These are phyloP conservation scores for Sycobia sp. DNA, from an alignment of 1,140 invertebrate genomes.

Conservation along the genomic window DNA sequence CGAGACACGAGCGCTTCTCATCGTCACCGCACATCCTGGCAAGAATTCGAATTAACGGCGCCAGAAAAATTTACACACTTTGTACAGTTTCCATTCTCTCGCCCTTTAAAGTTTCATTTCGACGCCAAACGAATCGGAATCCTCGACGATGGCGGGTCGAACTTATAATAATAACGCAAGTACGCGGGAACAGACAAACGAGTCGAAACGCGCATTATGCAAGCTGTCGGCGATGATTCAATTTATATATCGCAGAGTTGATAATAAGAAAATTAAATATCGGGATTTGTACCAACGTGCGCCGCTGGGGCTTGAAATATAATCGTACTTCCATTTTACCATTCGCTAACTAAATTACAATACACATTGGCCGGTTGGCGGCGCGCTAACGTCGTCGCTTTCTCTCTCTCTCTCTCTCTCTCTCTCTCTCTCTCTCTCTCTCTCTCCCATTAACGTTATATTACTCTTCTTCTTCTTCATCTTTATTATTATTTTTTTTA, in stretches of 20 bases:
- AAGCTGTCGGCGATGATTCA: constrained; percentile 12
- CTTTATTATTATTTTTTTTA: constrained; percentile 27
- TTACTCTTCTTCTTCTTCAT: constrained; percentile 29
- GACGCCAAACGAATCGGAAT: no score
- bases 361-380: constrained; percentile 39
- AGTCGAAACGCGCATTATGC: background rate
- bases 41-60: no score
- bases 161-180: background rate
- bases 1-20: no score
- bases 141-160: no score
- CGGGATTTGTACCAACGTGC: constrained; percentile 47
- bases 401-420: constrained; percentile 12
- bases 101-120: no score
- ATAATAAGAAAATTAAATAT: constrained; percentile 32
- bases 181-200: background rate
- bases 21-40: no score
- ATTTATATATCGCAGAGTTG: constrained; percentile 21
- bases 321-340: constrained; percentile 34
- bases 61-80: no score
- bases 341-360: constrained; percentile 45
- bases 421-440: constrained; percentile 12
- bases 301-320: constrained; percentile 41
- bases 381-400: constrained; percentile 14
- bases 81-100: no score
- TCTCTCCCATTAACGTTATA: no score